Conservation (phyloP, 2,888 invertebrate species). For the Euproctis similis region DNA sequence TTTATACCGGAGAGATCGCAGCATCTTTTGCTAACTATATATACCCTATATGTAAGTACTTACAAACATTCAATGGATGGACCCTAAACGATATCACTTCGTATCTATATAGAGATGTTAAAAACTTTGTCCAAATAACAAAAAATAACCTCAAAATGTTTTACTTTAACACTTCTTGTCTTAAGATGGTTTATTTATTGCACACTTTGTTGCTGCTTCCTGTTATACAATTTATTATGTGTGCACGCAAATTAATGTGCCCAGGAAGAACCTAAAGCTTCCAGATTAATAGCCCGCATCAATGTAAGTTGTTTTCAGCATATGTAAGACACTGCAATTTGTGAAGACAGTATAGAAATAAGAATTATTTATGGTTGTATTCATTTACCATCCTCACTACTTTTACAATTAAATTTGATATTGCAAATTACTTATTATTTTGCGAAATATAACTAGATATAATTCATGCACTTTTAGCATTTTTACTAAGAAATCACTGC, state of each 20-base stretch:
- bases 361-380: too few species aligned
- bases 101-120: conserved; percentile 49
- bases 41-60: too few species aligned
- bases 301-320: too few species aligned
- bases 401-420: too few species aligned
- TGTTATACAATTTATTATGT: conserved; percentile 63
- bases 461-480: too few species aligned
- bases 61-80: conserved; percentile 49
- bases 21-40: conserved; percentile 63
- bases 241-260: conserved; percentile 57
- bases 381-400: too few species aligned
- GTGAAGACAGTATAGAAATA: too few species aligned
- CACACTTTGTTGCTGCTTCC: conserved; percentile 59
- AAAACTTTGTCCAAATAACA: conserved; percentile 29
- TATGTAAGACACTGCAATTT: too few species aligned
- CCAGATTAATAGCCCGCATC: conserved; percentile 38
- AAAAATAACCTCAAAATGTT: conserved; percentile 39
- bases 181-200: conserved; percentile 55
- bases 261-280: conserved; percentile 56
- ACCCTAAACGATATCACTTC: conserved; percentile 52
- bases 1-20: conserved; percentile 54
- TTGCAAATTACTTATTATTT: too few species aligned
- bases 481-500: too few species aligned
- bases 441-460: too few species aligned
- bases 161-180: conserved; percentile 49